Conservation (phyloP, 2,888 invertebrate genomes). For the Ommatoiulus sabulosus region DNA sequence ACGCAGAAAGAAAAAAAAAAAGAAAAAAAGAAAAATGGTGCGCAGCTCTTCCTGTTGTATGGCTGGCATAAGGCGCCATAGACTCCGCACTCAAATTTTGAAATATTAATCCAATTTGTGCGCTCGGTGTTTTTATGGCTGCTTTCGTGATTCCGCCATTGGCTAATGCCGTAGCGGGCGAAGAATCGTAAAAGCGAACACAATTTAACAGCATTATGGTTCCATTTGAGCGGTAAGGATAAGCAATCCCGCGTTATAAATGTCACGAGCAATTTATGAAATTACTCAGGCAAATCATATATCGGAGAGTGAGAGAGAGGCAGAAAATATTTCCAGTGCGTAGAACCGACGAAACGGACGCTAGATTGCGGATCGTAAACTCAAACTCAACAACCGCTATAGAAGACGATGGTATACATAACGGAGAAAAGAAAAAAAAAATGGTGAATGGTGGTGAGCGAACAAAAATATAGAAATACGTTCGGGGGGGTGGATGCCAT, state of each 20-base stretch:
- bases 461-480: background rate
- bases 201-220: slow-evolving; percentile 59
- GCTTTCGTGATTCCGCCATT: slow-evolving; percentile 57
- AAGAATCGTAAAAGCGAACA: slow-evolving; percentile 59
- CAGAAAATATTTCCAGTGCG: slow-evolving; percentile 55
- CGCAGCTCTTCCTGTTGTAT: background rate
- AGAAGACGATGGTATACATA: background rate
- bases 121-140: slow-evolving; percentile 58
- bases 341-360: slow-evolving; percentile 6
- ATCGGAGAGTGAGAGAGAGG: background rate
- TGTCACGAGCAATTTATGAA: slow-evolving; percentile 60
- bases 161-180: background rate
- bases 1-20: too few species aligned
- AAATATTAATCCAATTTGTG: slow-evolving; percentile 59
- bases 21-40: background rate
- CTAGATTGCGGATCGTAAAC: slow-evolving; percentile 55
- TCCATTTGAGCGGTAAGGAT: slow-evolving; percentile 58
- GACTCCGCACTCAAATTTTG: slow-evolving; percentile 54
- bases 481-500: background rate
- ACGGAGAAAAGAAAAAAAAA: background rate
- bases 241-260: slow-evolving; percentile 59
- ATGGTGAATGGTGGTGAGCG: background rate
- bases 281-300: slow-evolving; percentile 60
- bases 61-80: background rate
- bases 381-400: background rate